A percentile compares a stretch with the other conserved stretches of the same genome.
phyloP scores from a whole-genome alignment of 2,888 invertebrate species.

The Anorthoa munda region DNA sequence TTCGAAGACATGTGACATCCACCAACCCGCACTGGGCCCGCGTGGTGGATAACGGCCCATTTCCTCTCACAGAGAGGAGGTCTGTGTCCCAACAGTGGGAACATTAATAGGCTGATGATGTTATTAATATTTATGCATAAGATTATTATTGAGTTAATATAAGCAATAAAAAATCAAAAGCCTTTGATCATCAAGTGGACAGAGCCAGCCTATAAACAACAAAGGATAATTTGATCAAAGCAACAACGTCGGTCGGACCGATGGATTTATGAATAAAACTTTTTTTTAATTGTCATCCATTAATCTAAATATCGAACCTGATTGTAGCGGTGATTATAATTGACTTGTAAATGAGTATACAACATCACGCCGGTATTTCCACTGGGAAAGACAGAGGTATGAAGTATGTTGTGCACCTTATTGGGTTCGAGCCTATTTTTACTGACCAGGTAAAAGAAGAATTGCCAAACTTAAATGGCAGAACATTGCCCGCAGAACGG shows the following conservation, averaged over 20 bases:
- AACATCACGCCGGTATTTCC: background rate
- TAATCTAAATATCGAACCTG: conserved; percentile 14
- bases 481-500: no score
- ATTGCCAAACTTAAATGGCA: no score
- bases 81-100: no score
- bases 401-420: no score
- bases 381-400: background rate
- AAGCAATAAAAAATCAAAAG: conserved; percentile 22
- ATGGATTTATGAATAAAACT: conserved; percentile 24
- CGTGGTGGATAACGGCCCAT: no score
- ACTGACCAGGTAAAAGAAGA: background rate
- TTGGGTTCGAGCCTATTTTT: no score
- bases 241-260: background rate
- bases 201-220: conserved; percentile 24
- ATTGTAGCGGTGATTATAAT: conserved; percentile 3
- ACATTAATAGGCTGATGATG: no score
- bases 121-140: background rate
- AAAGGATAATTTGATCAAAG: conserved; percentile 37
- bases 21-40: no score
- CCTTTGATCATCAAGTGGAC: conserved; percentile 26
- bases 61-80: no score
- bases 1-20: no score
- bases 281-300: conserved; percentile 31
- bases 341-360: conserved; percentile 1
- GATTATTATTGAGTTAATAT: background rate